Percentiles rank a stretch among this genome's conserved stretches.
Conservation (phyloP, 1,140 invertebrate genomes). For the Philotrypesis tridentata region DNA sequence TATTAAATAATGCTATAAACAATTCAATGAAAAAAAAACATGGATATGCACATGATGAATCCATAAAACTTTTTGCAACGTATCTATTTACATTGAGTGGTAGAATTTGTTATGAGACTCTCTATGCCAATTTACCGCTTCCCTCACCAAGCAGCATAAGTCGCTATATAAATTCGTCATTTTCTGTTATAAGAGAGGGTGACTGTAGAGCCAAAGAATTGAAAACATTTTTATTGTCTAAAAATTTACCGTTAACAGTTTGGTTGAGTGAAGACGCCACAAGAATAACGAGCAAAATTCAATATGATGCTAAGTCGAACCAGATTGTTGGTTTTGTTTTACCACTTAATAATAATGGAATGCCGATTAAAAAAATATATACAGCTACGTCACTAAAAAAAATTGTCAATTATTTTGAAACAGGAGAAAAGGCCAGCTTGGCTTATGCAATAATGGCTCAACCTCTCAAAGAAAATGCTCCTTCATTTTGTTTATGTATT, state of each 20-base stretch:
- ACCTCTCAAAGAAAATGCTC: constrained; percentile 33
- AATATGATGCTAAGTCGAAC: constrained; percentile 50
- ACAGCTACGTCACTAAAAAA: constrained; percentile 37
- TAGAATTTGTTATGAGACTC: neutral
- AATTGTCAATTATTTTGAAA: constrained; percentile 44
- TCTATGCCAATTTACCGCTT: neutral
- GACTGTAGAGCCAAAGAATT: constrained; percentile 1
- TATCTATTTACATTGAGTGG: neutral
- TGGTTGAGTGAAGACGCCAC: constrained; percentile 55
- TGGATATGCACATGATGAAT: no score
- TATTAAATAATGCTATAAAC: no score
- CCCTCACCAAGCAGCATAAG: neutral
- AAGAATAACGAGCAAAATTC: no score
- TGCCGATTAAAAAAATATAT: constrained; percentile 45
- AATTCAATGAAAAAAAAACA: no score
- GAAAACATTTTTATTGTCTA: constrained; percentile 47
- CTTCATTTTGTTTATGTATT: constrained; percentile 46
- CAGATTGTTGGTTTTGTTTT: constrained; percentile 48
- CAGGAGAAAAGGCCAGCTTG: constrained; percentile 27
- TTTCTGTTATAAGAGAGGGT: neutral
- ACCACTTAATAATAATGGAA: constrained; percentile 34
- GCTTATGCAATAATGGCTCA: constrained; percentile 50
- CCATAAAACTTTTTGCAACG: neutral
- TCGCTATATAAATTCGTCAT: neutral
- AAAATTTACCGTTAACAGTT: constrained; percentile 46